Conservation (phyloP, 2,113 vertebrate species). For the Nothobranchius kuhntae region DNA sequence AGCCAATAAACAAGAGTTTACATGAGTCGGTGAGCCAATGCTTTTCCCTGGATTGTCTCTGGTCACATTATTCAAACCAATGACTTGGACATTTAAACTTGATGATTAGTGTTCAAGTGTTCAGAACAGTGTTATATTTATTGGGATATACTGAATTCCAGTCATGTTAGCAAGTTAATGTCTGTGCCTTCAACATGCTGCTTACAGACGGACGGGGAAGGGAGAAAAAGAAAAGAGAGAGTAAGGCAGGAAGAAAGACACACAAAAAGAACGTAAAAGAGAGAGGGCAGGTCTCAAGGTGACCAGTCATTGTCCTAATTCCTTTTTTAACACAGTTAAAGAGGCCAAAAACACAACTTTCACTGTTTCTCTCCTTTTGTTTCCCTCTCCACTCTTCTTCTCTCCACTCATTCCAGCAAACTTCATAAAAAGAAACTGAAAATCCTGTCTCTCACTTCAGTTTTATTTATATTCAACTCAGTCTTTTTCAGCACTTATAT, state of each 20-base stretch:
- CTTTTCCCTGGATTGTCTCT: neutral
- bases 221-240: neutral
- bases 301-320: constrained; percentile 68
- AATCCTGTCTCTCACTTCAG: constrained; percentile 16
- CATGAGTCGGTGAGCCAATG: too few species aligned
- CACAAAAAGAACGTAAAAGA: constrained; percentile 2
- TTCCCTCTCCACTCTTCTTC: constrained; percentile 9
- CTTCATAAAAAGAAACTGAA: constrained; percentile 17
- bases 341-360: constrained; percentile 63
- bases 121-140: too few species aligned
- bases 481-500: constrained; percentile 54
- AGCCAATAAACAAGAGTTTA: neutral
- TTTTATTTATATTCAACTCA: constrained; percentile 54
- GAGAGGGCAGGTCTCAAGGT: constrained; percentile 64
- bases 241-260: constrained; percentile 19
- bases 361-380: constrained; percentile 1
- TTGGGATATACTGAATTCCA: too few species aligned
- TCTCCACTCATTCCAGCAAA: constrained; percentile 11
- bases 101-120: neutral
- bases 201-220: neutral
- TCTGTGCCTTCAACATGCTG: neutral
- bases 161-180: too few species aligned
- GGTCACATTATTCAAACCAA: neutral
- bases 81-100: too few species aligned
- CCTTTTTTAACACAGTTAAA: constrained; percentile 67